Evolutionary conservation across 2,113 vertebrate genomes (phyloP), one percentile per base, ranked within the genome.

Genomic region (Urocolius indicus): DNA sequence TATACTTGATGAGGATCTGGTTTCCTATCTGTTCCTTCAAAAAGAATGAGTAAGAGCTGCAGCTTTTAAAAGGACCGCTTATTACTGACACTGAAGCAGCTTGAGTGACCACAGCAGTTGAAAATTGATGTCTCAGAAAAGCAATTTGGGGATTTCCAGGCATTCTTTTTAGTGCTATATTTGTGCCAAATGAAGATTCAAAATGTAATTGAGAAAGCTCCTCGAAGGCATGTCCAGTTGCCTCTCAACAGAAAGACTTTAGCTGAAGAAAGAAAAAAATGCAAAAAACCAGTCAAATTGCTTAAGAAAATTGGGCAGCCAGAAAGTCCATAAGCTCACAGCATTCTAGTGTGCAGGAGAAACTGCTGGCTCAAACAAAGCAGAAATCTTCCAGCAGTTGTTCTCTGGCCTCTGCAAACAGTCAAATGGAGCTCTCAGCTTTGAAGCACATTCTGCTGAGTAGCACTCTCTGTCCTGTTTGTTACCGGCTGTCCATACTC

Each of bases 111-210:
- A 0, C 14, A 85, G 32, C 32, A 71, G 27, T 5, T 90, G 45
- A 94, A 93, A 94, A 85, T 7, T 66, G 43, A 8, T 45, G 41
- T 65, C 43, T 92, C 82, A 86, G 82, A 93, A 88, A 93, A 90
- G 59, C 38, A 55, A 51, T 91, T 5, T 80, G 46, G 74, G 41
- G 58, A 69, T 89, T 95, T 95, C 62, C 63, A 80, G 75, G 29
- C 59, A 62, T 89, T 82, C 36, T 79, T 94, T 86, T 76, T 54
- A 73, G 24, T 66, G 46, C n/a, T 91, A 14, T 66, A 51, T 74
- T 80, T 93, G 72, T 74, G 45, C 48, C 75, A 94, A 87, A 86
- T 77, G 9, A 71, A 20, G 34, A 85, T 80, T 90, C 87, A 77
- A 85, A 84, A 80, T 59, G 41, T 55, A 80, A 74, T 55, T 59